phyloP scores from a whole-genome alignment of 2,888 invertebrate species.

The Zaprionus obscuricornis region DNA sequence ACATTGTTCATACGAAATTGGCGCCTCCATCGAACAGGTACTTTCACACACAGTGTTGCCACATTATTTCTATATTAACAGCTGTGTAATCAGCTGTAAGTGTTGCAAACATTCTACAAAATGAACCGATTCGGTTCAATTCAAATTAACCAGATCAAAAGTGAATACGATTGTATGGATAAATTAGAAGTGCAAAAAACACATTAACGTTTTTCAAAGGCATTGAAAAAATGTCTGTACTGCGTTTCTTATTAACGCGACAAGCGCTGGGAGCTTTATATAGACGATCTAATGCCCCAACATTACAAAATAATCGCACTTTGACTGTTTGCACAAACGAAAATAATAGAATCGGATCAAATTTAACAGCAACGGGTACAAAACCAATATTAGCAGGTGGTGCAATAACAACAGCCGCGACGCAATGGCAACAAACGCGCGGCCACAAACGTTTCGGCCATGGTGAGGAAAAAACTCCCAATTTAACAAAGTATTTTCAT shows the following conservation, averaged over 20 bases:
- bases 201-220: slow-evolving; percentile 12
- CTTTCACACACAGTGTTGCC: no score
- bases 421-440: slow-evolving; percentile 61
- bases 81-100: slow-evolving; percentile 23
- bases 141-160: slow-evolving; percentile 3
- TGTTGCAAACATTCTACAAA: neutral
- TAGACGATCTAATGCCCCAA: slow-evolving; percentile 27
- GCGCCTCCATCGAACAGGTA: no score
- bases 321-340: slow-evolving; percentile 23
- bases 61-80: no score
- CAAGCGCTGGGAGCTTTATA: slow-evolving; percentile 54
- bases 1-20: no score
- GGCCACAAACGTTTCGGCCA: slow-evolving; percentile 86
- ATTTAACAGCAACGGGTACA: slow-evolving; percentile 12
- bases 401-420: neutral
- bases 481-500: slow-evolving; percentile 83
- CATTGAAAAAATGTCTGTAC: slow-evolving; percentile 52
- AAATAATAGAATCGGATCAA: slow-evolving; percentile 11
- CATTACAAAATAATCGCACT: slow-evolving; percentile 26
- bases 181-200: slow-evolving; percentile 15
- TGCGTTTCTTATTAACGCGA: slow-evolving; percentile 64
- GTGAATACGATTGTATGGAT: slow-evolving; percentile 22
- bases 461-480: slow-evolving; percentile 82
- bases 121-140: neutral
- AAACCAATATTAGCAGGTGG: slow-evolving; percentile 1